Percentiles rank a stretch among this genome's conserved stretches.
These are phyloP conservation scores for Peromyscus melanophrys DNA, from an alignment of 2,797 vertebrate genomes.

Conservation along the genomic window DNA sequence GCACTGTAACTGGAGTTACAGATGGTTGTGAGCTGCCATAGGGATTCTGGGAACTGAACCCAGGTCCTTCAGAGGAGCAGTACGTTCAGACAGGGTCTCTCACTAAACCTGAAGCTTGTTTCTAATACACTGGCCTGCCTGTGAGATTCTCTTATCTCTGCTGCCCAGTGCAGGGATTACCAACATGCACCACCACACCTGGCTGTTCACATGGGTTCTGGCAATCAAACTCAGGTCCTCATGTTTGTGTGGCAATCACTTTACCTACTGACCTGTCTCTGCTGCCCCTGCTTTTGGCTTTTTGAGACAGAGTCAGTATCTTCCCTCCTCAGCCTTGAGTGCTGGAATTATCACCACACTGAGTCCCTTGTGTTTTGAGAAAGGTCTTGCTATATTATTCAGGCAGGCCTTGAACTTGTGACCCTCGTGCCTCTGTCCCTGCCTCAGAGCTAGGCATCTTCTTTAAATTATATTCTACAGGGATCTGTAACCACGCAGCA, in stretches of 20 bases:
- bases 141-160: neutral
- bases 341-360: neutral
- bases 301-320: neutral
- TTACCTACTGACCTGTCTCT: neutral
- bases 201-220: neutral
- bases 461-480: neutral
- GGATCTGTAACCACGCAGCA: neutral
- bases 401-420: neutral
- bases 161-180: too few relatives aligned
- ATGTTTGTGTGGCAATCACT: neutral
- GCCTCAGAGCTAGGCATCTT: neutral
- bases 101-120: neutral
- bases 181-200: neutral
- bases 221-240: neutral
- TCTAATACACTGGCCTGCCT: neutral
- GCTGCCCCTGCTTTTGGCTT: neutral
- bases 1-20: neutral
- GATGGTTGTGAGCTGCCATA: neutral
- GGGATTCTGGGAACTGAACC: neutral
- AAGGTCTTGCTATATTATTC: neutral
- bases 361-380: neutral
- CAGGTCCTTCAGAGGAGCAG: neutral
- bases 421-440: neutral
- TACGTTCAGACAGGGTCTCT: neutral
- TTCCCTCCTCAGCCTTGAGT: neutral